Evolutionary conservation across 2,888 invertebrate species (phyloP).

Genomic region (Bellardia bayeri): DNA sequence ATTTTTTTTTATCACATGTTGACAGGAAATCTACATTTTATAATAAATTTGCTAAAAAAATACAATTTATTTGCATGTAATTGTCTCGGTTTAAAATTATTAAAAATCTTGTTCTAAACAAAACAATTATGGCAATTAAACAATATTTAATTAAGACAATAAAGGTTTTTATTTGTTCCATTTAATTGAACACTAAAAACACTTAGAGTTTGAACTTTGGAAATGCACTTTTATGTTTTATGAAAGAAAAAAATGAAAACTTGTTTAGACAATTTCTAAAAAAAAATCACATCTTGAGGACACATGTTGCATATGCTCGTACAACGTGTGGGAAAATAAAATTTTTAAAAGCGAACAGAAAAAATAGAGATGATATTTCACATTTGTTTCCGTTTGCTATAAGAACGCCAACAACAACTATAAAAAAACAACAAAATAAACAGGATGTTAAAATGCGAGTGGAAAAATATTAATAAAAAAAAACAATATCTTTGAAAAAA

Average conservation of each 20-base stretch:
- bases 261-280: constrained; percentile 49
- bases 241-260: constrained; percentile 8
- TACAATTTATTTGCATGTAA: constrained; percentile 34
- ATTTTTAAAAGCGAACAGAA: constrained; percentile 31
- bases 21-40: constrained; percentile 40
- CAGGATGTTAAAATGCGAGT: constrained; percentile 61
- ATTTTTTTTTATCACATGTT: neutral
- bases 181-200: constrained; percentile 34
- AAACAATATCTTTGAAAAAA: constrained; percentile 38
- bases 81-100: constrained; percentile 36
- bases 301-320: constrained; percentile 61
- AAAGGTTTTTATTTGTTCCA: constrained; percentile 18
- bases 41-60: neutral
- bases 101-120: constrained; percentile 49
- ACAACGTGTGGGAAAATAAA: constrained; percentile 71
- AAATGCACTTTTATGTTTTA: constrained; percentile 34
- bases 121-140: constrained; percentile 46
- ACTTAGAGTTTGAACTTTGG: constrained; percentile 56
- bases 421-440: constrained; percentile 49
- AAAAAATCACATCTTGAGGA: constrained; percentile 65
- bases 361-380: constrained; percentile 57
- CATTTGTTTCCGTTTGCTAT: constrained; percentile 70
- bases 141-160: constrained; percentile 33
- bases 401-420: constrained; percentile 30
- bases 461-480: constrained; percentile 31